Conservation (phyloP, 2,797 vertebrate species). For the Rhabdomys pumilio region DNA sequence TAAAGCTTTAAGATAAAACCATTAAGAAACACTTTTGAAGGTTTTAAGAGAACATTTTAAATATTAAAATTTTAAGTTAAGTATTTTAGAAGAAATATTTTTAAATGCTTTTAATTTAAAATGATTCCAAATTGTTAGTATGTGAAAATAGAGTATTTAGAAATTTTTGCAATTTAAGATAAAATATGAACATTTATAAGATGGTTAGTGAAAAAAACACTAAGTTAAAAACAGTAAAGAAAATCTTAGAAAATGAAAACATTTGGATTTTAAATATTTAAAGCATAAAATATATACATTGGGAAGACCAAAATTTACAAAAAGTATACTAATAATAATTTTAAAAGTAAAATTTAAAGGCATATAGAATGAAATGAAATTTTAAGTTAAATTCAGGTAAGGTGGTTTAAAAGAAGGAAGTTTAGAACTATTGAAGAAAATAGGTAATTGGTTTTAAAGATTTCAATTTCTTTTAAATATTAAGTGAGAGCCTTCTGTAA, state of each 20-base stretch:
- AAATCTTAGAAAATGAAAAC: constrained; percentile 49
- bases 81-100: constrained; percentile 69
- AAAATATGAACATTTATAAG: constrained; percentile 50
- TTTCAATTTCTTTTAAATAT: not conserved
- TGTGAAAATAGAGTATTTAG: constrained; percentile 57
- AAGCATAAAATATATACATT: constrained; percentile 26
- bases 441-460: not conserved
- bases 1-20: constrained; percentile 70
- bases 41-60: constrained; percentile 63
- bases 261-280: constrained; percentile 15
- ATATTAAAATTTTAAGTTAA: constrained; percentile 66
- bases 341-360: constrained; percentile 12
- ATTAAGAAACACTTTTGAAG: constrained; percentile 14
- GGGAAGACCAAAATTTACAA: constrained; percentile 35
- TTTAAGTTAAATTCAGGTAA: constrained; percentile 59
- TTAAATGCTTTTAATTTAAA: constrained; percentile 56
- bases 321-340: constrained; percentile 8
- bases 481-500: constrained; percentile 32
- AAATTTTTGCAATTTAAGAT: constrained; percentile 50
- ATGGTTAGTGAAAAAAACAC: not conserved
- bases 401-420: constrained; percentile 5
- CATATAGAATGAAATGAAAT: constrained; percentile 48
- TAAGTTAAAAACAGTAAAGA: constrained; percentile 32
- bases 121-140: constrained; percentile 52
- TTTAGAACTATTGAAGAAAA: constrained; percentile 22